Evolutionary conservation across 2,888 invertebrate species (phyloP).

Genomic region (Machimus atricapillus): DNA sequence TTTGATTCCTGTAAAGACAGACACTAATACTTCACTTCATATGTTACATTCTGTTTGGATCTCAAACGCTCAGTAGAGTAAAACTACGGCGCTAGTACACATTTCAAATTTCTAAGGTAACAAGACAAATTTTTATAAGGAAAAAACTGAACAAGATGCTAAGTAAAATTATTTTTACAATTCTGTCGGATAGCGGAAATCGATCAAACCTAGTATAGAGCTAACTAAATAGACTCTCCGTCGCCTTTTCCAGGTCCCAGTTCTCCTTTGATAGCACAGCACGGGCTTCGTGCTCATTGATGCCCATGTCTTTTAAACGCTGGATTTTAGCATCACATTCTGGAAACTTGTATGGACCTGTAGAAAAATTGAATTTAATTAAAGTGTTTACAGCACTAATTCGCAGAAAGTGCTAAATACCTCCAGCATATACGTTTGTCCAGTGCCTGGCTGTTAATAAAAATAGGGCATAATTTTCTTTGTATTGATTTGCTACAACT

Average conservation of each 20-base stretch:
- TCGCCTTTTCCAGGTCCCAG: conserved; percentile 92
- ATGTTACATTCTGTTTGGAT: not conserved
- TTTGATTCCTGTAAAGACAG: not conserved
- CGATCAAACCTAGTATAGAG: conserved; percentile 49
- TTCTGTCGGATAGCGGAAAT: conserved; percentile 20
- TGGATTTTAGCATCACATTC: conserved; percentile 89
- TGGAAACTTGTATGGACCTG: conserved; percentile 75
- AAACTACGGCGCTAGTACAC: not conserved
- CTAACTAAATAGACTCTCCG: conserved; percentile 87
- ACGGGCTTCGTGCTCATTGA: conserved; percentile 86
- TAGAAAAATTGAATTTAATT: conserved; percentile 49
- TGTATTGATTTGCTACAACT: conserved; percentile 96
- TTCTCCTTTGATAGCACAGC: conserved; percentile 90
- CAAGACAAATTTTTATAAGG: conserved; percentile 36
- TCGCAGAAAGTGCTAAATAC: conserved; percentile 61
- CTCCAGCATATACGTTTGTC: conserved; percentile 93
- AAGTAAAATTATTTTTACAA: conserved; percentile 39
- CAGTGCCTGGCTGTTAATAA: conserved; percentile 92
- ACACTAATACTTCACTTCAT: not conserved
- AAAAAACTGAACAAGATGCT: conserved; percentile 30
- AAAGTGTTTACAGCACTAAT: not conserved
- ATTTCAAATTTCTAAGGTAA: conserved; percentile 18
- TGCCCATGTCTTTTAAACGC: conserved; percentile 92
- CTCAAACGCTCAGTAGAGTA: not conserved
- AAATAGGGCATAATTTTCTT: conserved; percentile 87